Percentiles rank a stretch among this genome's conserved stretches.
Evolutionary conservation across 2,797 vertebrate species (phyloP).

Genomic region (Chanos chanos): DNA sequence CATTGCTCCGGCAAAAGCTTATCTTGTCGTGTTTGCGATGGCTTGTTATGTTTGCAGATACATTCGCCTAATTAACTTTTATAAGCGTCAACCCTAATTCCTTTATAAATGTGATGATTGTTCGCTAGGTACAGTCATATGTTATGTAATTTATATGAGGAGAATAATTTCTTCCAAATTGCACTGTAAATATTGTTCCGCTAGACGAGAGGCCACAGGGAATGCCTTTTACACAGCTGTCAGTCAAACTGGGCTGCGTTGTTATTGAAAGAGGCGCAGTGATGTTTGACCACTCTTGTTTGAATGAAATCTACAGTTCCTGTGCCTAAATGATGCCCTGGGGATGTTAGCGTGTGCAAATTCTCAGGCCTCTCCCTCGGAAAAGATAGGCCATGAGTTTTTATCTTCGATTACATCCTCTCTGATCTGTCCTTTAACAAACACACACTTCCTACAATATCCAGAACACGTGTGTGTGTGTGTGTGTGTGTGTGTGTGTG

Average conservation of each 20-base stretch:
- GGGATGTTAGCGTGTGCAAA: conserved; percentile 50
- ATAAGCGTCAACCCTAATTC: conserved; percentile 6
- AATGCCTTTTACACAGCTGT: conserved; percentile 32
- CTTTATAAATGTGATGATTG: conserved; percentile 1
- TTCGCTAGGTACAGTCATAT: neutral
- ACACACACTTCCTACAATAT: conserved; percentile 41
- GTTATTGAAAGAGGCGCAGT: too few species aligned
- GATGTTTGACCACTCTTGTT: too few species aligned
- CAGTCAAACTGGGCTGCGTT: conserved; percentile 32
- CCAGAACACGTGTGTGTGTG: conserved; percentile 3
- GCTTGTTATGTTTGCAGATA: neutral
- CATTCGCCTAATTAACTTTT: neutral
- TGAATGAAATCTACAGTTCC: conserved; percentile 37
- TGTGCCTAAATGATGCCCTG: conserved; percentile 51
- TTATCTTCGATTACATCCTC: conserved; percentile 56
- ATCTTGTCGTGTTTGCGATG: neutral
- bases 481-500: conserved; percentile 21
- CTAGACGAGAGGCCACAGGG: conserved; percentile 25
- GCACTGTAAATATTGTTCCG: conserved; percentile 19
- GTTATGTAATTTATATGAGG: conserved; percentile 6
- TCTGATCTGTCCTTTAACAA: conserved; percentile 50
- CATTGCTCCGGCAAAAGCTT: neutral
- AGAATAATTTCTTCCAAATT: conserved; percentile 10
- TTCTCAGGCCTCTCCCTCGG: conserved; percentile 15
- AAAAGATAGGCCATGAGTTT: conserved; percentile 35